phyloP scores from a whole-genome alignment of 2,888 invertebrate genomes.

The Lydus trimaculatus region DNA sequence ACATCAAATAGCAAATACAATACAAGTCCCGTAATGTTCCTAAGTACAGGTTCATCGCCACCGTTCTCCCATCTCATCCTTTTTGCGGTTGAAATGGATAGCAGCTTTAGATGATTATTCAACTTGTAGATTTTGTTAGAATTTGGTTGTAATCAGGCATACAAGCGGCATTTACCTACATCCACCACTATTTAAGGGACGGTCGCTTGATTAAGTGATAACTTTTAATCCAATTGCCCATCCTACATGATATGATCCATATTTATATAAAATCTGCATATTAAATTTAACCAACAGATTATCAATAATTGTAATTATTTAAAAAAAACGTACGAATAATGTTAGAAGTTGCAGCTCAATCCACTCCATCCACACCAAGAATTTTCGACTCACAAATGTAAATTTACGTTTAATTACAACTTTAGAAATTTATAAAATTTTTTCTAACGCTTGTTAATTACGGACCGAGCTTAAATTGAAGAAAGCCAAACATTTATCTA shows the following conservation, averaged over 20 bases:
- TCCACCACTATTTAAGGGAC: constrained; percentile 28
- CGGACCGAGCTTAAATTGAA: not conserved
- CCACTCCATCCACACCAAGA: too few relatives aligned
- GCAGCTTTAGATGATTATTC: not conserved
- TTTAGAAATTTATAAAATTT: not conserved
- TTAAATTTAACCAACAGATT: constrained; percentile 30
- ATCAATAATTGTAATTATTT: not conserved
- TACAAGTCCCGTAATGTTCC: not conserved
- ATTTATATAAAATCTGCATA: constrained; percentile 42
- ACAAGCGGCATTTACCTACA: not conserved
- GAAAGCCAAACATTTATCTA: not conserved
- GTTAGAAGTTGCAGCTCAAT: too few relatives aligned
- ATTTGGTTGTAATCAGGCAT: not conserved
- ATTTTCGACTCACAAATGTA: not conserved
- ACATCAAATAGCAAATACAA: not conserved
- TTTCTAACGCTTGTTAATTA: constrained; percentile 7
- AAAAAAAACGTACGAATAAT: too few relatives aligned
- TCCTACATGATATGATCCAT: constrained; percentile 48
- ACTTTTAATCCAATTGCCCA: constrained; percentile 46
- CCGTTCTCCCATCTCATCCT: not conserved
- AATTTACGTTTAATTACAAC: constrained; percentile 15
- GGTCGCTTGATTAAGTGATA: constrained; percentile 46
- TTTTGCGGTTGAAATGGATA: constrained; percentile 2
- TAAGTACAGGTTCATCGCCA: not conserved
- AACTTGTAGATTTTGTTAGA: not conserved